These are phyloP conservation scores for Antennarius striatus DNA, from an alignment of 2,113 vertebrate genomes.

Conservation along the genomic window DNA sequence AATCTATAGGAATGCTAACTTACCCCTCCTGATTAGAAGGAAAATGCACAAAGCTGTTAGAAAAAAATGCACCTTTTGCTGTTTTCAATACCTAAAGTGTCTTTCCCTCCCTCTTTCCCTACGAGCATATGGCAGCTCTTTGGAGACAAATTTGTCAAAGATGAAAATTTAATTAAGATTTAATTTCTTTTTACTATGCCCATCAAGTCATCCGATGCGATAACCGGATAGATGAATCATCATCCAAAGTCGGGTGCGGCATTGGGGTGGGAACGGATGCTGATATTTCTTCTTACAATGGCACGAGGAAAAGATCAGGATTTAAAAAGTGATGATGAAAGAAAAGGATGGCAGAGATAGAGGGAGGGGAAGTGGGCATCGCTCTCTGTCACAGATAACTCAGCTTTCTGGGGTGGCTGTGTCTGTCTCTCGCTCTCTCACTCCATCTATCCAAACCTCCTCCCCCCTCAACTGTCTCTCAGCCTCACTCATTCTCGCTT, in stretches of 20 bases:
- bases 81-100: slow-evolving; percentile 38
- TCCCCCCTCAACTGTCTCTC: slow-evolving; percentile 16
- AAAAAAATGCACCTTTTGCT: slow-evolving; percentile 57
- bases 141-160: slow-evolving; percentile 70
- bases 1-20: slow-evolving; percentile 60
- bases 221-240: slow-evolving; percentile 73
- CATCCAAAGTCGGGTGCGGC: slow-evolving; percentile 9
- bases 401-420: slow-evolving; percentile 58
- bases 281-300: slow-evolving; percentile 31
- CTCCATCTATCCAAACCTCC: slow-evolving; percentile 23
- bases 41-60: slow-evolving; percentile 48
- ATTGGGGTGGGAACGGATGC: not conserved
- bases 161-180: slow-evolving; percentile 75
- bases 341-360: slow-evolving; percentile 48
- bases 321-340: slow-evolving; percentile 60
- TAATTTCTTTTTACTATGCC: slow-evolving; percentile 73
- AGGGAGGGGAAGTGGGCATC: slow-evolving; percentile 64
- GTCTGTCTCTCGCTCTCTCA: slow-evolving; percentile 36
- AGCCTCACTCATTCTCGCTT: slow-evolving; percentile 51
- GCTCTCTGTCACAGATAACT: slow-evolving; percentile 67
- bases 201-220: slow-evolving; percentile 68
- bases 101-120: slow-evolving; percentile 23
- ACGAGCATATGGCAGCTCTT: slow-evolving; percentile 68
- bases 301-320: slow-evolving; percentile 29
- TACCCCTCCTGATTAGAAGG: slow-evolving; percentile 56